Evolutionary conservation across 2,888 invertebrate species (phyloP), one percentile per base, ranked within the genome.

Genomic region (Tetheella fluctuosa): DNA sequence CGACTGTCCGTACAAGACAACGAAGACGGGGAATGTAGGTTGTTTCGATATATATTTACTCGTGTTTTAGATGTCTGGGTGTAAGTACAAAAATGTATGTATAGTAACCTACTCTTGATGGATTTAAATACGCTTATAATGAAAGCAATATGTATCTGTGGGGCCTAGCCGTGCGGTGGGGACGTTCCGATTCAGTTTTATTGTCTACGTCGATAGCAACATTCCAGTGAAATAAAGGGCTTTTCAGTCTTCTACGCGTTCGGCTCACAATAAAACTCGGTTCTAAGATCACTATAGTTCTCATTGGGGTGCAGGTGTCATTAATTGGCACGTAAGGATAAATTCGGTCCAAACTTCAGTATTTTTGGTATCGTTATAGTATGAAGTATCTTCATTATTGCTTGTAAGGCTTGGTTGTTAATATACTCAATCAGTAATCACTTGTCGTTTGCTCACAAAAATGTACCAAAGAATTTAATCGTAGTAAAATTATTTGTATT

Each of bases 21-120:
- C 92, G 92, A 93, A 91, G 75, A 83, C 83, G 89, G 88, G 88
- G 85, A 89, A 85, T 77, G 80, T 89, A 88, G 91, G 91, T 91
- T 90, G 91, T 92, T 90, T 82, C 77, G 74, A 77, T 79, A 74
- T 77, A 80, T 83, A 79, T 86, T 84, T 87, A 88, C 81, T 88
- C 84, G 84, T 88, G 84, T 87, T 80, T 74, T 88, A 85, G 80
- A 80, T 84, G 83, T 89, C 78, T 83, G 80, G 81, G 86, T 88
- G 86, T 88, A 88, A 91, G 91, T 91, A 92, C 91, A 48, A 91
- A 91, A 88, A 79, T 82, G 79, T 74, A 84, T 87, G 84, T 89
- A 80, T 84, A 84, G 84, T 90, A 84, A n/a, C 84, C 85, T 90
- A 87, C 85, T 86, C 84, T 85, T 77, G 81, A 81, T 80, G 79